Evolutionary conservation across 2,797 vertebrate species (phyloP).

Genomic region (Bovichtus diacanthus): DNA sequence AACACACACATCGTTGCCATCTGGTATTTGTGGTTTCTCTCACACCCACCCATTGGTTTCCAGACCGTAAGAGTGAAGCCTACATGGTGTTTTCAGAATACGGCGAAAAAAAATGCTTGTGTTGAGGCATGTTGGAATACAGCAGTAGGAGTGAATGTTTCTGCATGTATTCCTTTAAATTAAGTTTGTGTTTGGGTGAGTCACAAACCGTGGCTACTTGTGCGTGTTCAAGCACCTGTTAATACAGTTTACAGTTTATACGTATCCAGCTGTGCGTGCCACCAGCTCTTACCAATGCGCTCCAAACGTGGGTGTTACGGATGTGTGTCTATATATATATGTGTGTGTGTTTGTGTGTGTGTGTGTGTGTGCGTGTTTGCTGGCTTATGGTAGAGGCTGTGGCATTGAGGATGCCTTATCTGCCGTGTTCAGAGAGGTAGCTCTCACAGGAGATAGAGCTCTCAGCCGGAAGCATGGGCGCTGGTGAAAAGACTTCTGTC

Average conservation of each 20-base stretch:
- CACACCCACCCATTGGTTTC: slow-evolving; percentile 45
- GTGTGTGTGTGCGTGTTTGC: slow-evolving; percentile 10
- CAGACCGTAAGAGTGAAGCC: slow-evolving; percentile 27
- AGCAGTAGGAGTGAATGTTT: slow-evolving; percentile 30
- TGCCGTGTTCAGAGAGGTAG: slow-evolving; percentile 76
- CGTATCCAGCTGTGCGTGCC: slow-evolving; percentile 55
- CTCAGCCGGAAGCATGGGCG: slow-evolving; percentile 64
- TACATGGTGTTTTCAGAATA: slow-evolving; percentile 30
- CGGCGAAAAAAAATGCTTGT: slow-evolving; percentile 25
- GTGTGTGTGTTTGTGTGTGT: slow-evolving; percentile 9
- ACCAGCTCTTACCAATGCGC: slow-evolving; percentile 27
- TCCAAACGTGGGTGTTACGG: slow-evolving; percentile 50
- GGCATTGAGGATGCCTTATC: slow-evolving; percentile 79
- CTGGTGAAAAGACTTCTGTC: slow-evolving; percentile 74
- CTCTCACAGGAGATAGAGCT: slow-evolving; percentile 74
- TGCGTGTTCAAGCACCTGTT: slow-evolving; percentile 31
- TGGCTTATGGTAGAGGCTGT: slow-evolving; percentile 55
- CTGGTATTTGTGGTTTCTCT: slow-evolving; percentile 61
- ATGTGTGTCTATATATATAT: slow-evolving; percentile 8
- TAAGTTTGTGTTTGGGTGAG: slow-evolving; percentile 17
- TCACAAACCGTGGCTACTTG: slow-evolving; percentile 31
- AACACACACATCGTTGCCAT: slow-evolving; percentile 53
- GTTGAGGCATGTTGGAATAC: slow-evolving; percentile 38
- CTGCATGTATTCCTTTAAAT: slow-evolving; percentile 42
- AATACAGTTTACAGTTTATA: slow-evolving; percentile 30